Conservation (phyloP, 2,888 invertebrate species). For the Mylabris sibirica region DNA sequence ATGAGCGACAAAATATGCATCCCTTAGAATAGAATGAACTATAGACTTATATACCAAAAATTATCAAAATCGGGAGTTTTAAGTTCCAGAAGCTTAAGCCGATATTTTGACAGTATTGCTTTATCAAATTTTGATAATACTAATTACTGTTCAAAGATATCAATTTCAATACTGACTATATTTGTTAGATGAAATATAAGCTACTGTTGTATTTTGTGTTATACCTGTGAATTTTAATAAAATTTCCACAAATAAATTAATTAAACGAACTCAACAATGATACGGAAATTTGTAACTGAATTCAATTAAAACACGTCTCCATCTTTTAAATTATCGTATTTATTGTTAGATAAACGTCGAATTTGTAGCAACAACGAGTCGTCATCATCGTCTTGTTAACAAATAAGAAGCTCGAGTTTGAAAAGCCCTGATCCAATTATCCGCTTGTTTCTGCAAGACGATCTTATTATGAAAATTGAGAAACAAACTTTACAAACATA, state of each 20-base stretch:
- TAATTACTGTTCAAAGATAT: not conserved
- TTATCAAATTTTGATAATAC: not conserved
- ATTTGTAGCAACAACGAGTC: not conserved
- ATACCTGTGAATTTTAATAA: no score
- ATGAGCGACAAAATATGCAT: no score
- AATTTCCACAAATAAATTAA: no score
- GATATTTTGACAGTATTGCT: not conserved
- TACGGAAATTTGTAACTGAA: not conserved
- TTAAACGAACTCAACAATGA: no score
- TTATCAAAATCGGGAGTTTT: no score
- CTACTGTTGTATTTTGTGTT: not conserved
- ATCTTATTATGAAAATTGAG: conserved; percentile 9
- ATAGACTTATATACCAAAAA: no score
- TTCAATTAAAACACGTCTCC: not conserved
- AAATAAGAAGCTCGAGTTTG: not conserved
- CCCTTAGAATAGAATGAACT: no score
- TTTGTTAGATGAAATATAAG: not conserved
- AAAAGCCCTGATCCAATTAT: conserved; percentile 14
- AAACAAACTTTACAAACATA: conserved; percentile 8
- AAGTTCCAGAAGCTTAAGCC: no score
- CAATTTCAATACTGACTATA: conserved; percentile 1
- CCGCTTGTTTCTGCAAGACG: conserved; percentile 1
- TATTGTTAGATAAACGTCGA: not conserved
- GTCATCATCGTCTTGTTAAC: not conserved
- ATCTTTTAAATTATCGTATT: not conserved